phyloP scores from a whole-genome alignment of 2,888 invertebrate species.

The Elgonia sp. region DNA sequence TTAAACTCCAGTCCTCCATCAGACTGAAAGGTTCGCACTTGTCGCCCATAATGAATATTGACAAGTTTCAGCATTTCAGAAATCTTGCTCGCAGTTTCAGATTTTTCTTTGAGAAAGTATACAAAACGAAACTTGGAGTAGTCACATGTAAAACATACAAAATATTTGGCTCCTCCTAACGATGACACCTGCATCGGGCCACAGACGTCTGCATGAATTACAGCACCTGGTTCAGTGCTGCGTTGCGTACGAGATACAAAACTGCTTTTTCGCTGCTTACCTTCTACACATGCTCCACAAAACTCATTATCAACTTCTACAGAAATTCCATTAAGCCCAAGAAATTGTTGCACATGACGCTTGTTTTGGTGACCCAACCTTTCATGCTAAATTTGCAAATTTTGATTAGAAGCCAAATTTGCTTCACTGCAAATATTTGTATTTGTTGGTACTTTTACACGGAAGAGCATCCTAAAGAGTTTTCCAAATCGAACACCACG shows the following conservation, averaged over 20 bases:
- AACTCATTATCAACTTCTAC: constrained; percentile 74
- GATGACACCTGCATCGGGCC: constrained; percentile 77
- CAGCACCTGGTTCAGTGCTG: constrained; percentile 76
- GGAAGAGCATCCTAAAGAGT: constrained; percentile 50
- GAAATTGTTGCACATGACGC: constrained; percentile 78
- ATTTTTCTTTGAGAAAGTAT: constrained; percentile 45
- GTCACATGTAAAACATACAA: constrained; percentile 74
- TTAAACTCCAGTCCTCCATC: constrained; percentile 60
- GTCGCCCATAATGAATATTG: constrained; percentile 56
- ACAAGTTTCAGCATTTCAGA: constrained; percentile 76
- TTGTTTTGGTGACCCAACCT: constrained; percentile 83
- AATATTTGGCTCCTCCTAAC: constrained; percentile 70
- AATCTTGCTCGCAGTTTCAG: constrained; percentile 49
- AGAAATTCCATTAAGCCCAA: constrained; percentile 77
- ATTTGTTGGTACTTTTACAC: neutral
- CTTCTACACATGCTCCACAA: constrained; percentile 80
- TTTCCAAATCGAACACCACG: constrained; percentile 46
- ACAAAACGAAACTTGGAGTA: constrained; percentile 77
- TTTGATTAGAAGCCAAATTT: constrained; percentile 45
- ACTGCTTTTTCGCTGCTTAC: constrained; percentile 79
- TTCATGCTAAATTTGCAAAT: constrained; percentile 81
- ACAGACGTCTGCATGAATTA: constrained; percentile 80
- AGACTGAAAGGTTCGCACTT: constrained; percentile 49
- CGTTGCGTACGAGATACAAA: constrained; percentile 77
- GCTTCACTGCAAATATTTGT: constrained; percentile 14